Base-by-base conservation (phyloP, 1,140 invertebrate genomes). In the Cyphomyrmex costatus region DNA sequence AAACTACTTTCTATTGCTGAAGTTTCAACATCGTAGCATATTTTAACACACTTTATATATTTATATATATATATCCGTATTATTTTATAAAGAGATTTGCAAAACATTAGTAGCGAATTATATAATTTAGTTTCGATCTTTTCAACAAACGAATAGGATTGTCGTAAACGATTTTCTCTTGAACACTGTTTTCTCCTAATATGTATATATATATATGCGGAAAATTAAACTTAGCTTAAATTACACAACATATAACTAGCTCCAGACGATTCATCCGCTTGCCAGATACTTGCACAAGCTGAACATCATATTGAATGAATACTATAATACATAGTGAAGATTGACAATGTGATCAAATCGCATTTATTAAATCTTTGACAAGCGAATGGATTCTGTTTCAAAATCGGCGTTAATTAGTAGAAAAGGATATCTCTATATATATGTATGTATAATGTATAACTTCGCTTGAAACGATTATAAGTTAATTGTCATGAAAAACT, bases 331-430 rank as follows among this genome's bases (percentile, higher is more conserved):
- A 65, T 78, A 14, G 19, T 51, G 42, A 33, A 27, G 19, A 79
- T 53, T 56, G 16, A 21, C n/a, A 56, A 74, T 71, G 16, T n/a
- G 27, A 7, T 42, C 24, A 24, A 71, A 21, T 58, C 7, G 33
- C 24, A n/a, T 27, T 30, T 14, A 30, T 73, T 51, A 49, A 83
- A 74, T 36, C 61, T 51, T 49, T 60, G 68, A 56, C 79, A 83
- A 16, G 53, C 56, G 56, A 73, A 73, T 53, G 42, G 14, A 80
- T 70, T 24, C 3, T 58, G 24, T 66, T 66, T 24, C 33, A 10
- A 46, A 83, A 14, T 60, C 53, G 68, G 49, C 30, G 42, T 78
- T 77, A 27, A 65, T 89, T 89, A 89, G 88, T 89, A 86, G 71
- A 89, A 86, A 88, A 89, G 36, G 53, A 80, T 56, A 53, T 68